Base-by-base conservation (phyloP, 1,140 invertebrate species). In the Drosophila orena region DNA sequence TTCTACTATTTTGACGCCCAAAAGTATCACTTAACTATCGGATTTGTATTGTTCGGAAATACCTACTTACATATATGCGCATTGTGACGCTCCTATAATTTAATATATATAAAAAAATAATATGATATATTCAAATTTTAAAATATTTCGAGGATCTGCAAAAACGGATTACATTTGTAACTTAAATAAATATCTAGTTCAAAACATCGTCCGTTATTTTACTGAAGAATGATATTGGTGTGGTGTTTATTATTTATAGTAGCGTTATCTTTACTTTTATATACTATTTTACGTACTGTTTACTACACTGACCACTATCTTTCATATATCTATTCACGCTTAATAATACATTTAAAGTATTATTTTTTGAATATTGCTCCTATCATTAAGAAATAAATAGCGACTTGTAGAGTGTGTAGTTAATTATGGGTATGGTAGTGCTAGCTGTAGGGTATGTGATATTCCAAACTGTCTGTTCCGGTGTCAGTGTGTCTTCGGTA, bases 401-500 rank as follows among this genome's bases (percentile, higher is more conserved):
- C 20, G 15, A 40, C 15, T 53, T 15, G 22, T 24, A 24, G 4
- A 24, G 15, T 43, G 17, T 50, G 40, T 49, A 24, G 42, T 38
- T 50, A 24, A 10, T 35, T 46, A 17, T 61, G 38, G 17, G 3
- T 20, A 20, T 44, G 17, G 15, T 10, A 44, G 17, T 46, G 77
- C 79, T 92, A 92, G 77, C 91, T 92, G 73, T 91, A 92, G 66
- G 91, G 91, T 77, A 91, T 77, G 53, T 92, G 91, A 77, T 92
- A 92, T 78, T 81, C 49, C 58, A 91, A 92, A 92, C 91, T 92
- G 91, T 92, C 43, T 92, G 91, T 92, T 81, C 91, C 91, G 91
- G 91, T 92, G 91, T 92, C 91, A 92, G 91, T 92, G 91, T 92
- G 50, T 73, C 53, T 77, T 57, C 60, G 47, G 76, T 70, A 47